phyloP scores from a whole-genome alignment of 92 coral and sea anemone genomes.

The Metridium senile region DNA sequence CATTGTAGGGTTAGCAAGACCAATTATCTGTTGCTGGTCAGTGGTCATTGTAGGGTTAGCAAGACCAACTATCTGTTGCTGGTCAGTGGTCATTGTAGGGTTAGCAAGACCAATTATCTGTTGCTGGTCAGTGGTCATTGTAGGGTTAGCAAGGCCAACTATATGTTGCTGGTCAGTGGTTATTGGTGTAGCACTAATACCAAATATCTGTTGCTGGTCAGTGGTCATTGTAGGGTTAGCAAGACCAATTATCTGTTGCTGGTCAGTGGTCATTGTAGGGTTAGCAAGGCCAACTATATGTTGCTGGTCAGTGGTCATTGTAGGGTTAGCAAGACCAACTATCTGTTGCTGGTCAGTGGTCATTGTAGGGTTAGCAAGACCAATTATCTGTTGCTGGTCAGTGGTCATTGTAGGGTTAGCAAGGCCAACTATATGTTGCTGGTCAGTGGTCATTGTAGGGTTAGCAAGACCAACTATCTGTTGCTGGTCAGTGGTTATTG shows the following conservation, averaged over 20 bases:
- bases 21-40: conserved; percentile 5
- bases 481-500: conserved; percentile 4
- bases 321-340: not conserved
- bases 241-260: not conserved
- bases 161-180: conserved; percentile 12
- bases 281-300: not conserved
- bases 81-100: not conserved
- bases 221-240: too few species aligned
- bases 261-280: not conserved
- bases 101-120: too few species aligned
- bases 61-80: not conserved
- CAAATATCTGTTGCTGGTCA: conserved; percentile 8
- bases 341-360: conserved; percentile 3
- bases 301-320: not conserved
- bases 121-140: conserved; percentile 26
- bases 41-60: not conserved
- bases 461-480: not conserved
- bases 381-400: conserved; percentile 1
- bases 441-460: not conserved
- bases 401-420: not conserved
- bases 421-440: not conserved
- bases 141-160: too few species aligned
- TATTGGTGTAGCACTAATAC: not conserved
- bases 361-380: not conserved
- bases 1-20: not conserved